A percentile compares a stretch with the other conserved stretches of the same genome.
Evolutionary conservation across 2,888 invertebrate species (phyloP).

Genomic region (Oscheius myriophilus): DNA sequence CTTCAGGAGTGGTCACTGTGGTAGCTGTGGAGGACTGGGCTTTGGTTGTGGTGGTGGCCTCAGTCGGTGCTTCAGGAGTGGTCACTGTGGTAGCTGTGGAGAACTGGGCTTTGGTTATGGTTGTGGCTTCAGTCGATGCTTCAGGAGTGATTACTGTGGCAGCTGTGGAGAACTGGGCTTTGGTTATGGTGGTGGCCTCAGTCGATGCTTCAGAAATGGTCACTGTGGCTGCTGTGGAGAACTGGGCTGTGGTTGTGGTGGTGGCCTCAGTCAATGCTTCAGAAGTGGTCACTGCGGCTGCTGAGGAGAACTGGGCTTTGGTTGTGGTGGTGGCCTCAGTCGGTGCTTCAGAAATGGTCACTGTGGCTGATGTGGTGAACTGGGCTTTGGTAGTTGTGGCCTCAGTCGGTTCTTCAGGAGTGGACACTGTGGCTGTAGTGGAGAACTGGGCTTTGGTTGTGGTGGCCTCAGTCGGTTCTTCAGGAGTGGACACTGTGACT

Average conservation of each 20-base stretch:
- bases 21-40: not conserved
- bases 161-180: not conserved
- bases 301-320: no score
- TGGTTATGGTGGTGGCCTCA: not conserved
- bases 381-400: no score
- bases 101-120: not conserved
- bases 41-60: not conserved
- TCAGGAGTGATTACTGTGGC: not conserved
- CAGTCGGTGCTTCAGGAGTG: not conserved
- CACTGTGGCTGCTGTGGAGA: not conserved
- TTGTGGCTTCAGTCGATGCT: not conserved
- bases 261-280: not conserved
- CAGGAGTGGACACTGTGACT: no score
- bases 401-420: no score
- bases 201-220: not conserved
- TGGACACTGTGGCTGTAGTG: no score
- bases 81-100: not conserved
- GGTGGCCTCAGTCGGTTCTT: no score
- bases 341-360: not conserved
- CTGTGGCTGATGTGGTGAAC: no score
- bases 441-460: no score
- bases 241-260: not conserved
- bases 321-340: not conserved
- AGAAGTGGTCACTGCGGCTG: not conserved
- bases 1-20: not conserved